Evolutionary conservation across 2,797 vertebrate genomes (phyloP).

Genomic region (Trachops cirrhosus): DNA sequence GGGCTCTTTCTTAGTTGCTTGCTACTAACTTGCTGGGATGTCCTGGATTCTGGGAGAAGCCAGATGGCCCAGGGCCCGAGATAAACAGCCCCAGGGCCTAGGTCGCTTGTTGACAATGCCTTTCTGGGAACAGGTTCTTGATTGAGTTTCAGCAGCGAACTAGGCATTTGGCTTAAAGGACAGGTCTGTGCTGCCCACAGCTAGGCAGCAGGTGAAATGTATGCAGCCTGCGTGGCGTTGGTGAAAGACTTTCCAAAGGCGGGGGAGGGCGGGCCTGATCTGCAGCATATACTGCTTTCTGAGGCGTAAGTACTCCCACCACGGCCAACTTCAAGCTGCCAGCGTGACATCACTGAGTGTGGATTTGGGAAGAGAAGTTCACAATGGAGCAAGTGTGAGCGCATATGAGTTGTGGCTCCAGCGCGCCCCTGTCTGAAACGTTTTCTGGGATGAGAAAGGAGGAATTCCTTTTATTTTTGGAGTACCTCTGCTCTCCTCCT

Average conservation of each 20-base stretch:
- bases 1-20: slow-evolving; percentile 56
- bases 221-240: neutral
- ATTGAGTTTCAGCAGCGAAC: neutral
- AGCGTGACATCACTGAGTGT: neutral
- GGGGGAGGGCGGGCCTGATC: neutral
- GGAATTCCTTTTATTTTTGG: neutral
- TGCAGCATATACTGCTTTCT: neutral
- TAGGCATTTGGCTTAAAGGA: neutral
- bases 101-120: slow-evolving; percentile 7
- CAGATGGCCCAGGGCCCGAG: slow-evolving; percentile 53
- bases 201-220: neutral
- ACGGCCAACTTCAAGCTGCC: neutral
- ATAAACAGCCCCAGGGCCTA: slow-evolving; percentile 22
- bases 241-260: neutral
- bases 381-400: rapidly evolving
- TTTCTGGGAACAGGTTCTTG: neutral
- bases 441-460: neutral
- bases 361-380: neutral
- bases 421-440: rapidly evolving
- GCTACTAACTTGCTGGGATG: slow-evolving; percentile 20
- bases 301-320: neutral
- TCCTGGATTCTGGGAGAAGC: slow-evolving; percentile 20
- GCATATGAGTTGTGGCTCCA: neutral
- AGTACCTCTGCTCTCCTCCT: neutral
- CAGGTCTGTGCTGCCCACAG: neutral